A percentile compares a stretch with the other conserved stretches of the same genome.
Conservation (phyloP, 37 sponge, comb jelly and placozoan species). For the Geodia barretti region DNA sequence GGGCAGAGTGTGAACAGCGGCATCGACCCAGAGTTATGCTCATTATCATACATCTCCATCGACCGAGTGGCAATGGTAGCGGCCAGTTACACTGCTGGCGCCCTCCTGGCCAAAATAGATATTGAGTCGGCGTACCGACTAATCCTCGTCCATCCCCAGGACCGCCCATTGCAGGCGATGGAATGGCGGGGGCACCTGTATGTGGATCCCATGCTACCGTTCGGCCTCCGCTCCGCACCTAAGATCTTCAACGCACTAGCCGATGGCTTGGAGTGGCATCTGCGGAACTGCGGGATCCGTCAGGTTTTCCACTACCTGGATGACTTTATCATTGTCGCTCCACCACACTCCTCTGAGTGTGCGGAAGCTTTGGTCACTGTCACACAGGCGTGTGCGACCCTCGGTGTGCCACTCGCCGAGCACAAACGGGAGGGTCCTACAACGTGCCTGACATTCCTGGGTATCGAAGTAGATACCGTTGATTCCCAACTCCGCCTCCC, state of each 20-base stretch:
- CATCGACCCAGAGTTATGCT: slow-evolving; percentile 36
- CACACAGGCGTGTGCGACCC: not conserved
- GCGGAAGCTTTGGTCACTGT: not conserved
- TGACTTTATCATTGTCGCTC: slow-evolving; percentile 21
- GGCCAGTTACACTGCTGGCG: not conserved
- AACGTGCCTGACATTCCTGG: slow-evolving; percentile 28
- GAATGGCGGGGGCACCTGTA: slow-evolving; percentile 25
- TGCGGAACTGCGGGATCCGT: not conserved
- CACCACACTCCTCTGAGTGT: slow-evolving; percentile 8
- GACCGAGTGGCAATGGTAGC: slow-evolving; percentile 7
- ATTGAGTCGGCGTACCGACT: slow-evolving; percentile 37
- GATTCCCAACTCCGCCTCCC: not conserved
- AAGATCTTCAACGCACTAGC: slow-evolving; percentile 39
- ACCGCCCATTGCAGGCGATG: slow-evolving; percentile 37
- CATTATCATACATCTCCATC: slow-evolving; percentile 8
- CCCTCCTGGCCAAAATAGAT: slow-evolving; percentile 39
- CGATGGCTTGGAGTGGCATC: slow-evolving; percentile 29
- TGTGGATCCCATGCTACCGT: slow-evolving; percentile 18
- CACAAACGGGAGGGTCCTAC: slow-evolving; percentile 46
- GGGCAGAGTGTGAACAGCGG: slow-evolving; percentile 48
- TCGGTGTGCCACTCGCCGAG: slow-evolving; percentile 39
- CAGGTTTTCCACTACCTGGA: slow-evolving; percentile 49
- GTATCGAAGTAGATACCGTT: slow-evolving; percentile 28
- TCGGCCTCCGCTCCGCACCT: slow-evolving; percentile 48
- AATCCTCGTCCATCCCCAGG: slow-evolving; percentile 47